Conservation (phyloP, 2,113 vertebrate genomes). For the Condylura cristata region DNA sequence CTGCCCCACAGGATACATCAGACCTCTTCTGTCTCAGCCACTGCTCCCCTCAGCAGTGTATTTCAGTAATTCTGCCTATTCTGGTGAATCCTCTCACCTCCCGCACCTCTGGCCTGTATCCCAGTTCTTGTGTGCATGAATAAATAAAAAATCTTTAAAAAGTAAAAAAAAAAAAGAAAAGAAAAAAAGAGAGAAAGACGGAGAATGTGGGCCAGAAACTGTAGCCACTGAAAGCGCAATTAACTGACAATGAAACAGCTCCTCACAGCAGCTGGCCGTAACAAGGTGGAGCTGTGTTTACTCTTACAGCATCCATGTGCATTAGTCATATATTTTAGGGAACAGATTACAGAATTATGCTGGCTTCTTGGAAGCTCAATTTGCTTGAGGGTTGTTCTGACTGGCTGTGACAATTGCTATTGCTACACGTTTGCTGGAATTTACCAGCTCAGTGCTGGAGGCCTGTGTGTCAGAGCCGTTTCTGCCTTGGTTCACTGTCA, state of each 20-base stretch:
- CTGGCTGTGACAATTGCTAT: not conserved
- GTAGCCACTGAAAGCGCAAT: not conserved
- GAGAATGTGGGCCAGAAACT: not conserved
- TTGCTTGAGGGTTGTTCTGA: not conserved
- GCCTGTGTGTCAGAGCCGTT: not conserved
- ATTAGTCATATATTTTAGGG: not conserved
- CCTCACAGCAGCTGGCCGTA: not conserved
- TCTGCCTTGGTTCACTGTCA: not conserved
- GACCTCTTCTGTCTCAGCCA: too few relatives aligned
- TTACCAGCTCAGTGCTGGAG: not conserved
- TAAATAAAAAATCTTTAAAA: too few relatives aligned
- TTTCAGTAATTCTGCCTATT: too few relatives aligned
- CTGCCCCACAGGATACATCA: too few relatives aligned
- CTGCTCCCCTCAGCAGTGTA: too few relatives aligned
- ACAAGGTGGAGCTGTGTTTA: not conserved
- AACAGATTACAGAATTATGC: not conserved
- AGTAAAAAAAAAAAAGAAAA: too few relatives aligned
- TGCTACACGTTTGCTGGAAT: not conserved
- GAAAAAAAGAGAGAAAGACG: not conserved
- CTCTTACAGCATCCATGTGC: not conserved
- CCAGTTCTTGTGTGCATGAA: too few relatives aligned
- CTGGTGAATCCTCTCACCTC: too few relatives aligned
- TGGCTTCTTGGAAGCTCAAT: slow-evolving; percentile 17
- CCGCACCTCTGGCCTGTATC: too few relatives aligned
- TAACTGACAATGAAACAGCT: not conserved